Base-by-base conservation (phyloP, 2,797 vertebrate species). In the Catostomus latipinnis region DNA sequence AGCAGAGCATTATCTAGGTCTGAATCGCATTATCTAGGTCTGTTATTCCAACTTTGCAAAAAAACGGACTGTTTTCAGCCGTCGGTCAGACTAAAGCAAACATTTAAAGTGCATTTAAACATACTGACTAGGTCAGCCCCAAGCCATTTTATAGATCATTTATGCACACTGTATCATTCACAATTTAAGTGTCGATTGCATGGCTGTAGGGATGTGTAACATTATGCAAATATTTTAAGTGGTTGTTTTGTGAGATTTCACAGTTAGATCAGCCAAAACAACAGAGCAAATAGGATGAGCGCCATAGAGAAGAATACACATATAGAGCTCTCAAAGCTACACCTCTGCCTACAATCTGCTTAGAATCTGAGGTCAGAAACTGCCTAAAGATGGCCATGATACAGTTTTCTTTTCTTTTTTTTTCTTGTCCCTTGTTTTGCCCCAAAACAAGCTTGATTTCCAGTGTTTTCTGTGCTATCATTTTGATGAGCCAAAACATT, bases 371-470 rank as follows among this genome's bases (percentile, higher is more conserved):
- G 12, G n/a, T 34, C 60, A 71, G 68, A 34, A 71, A 54, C 57
- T 71, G 67, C 57, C 57, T 52, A 54, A 56, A 78, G 67, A 78
- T 16, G 49, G 49, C 46, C 70, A 49, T 48, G 6, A 71, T 71
- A 18, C 76, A 48, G n/a, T 52, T 22, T 22, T 22, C 22, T 22
- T 22, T 22, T 22, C 22, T 46, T 0, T 48, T 78, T 22, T 34
- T 76, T 65, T 58, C 45, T 68, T 57, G 63, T 48, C 57, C 61
- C 50, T 8, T 53, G 16, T 46, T 16, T 54, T 62, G 34, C 34
- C 34, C 34, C 63, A 68, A 12, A 76, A 69, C 12, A 48, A 14
- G 62, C 12, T 48, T 65, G 43, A 46, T 7, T 8, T 18, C 0
- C 18, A 34, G 34, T 4, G 4, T 43, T 34, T 50, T 48, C n/a